Evolutionary conservation across 2,888 invertebrate genomes (phyloP), one percentile per base, ranked within the genome.

Genomic region (Monopis laevigella): DNA sequence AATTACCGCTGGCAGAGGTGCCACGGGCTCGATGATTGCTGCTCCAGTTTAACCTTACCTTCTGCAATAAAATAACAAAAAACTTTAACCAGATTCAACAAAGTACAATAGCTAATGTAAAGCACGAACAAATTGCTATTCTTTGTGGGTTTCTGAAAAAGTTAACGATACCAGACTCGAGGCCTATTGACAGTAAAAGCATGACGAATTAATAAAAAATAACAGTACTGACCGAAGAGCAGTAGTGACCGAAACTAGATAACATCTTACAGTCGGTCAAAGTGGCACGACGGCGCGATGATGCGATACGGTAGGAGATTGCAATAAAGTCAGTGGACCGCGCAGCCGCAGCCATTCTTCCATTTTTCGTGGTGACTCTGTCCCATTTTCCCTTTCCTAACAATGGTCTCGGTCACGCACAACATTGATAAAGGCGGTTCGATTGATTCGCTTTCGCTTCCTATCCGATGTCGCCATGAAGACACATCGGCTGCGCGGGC

Each of bases 361-460:
- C 60, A 66, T 67, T 73, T 73, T 67, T 63, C 61, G 61, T 57
- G 59, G 58, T 50, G 55, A 56, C 61, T 65, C 58, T 58, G 72
- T 67, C 71, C 75, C 52, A 68, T 74, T 77, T 73, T 72, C 68
- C 62, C 65, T 75, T 75, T 69, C 65, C 63, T 61, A 72, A 78
- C 74, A 73, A 73, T 71, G 66, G 74, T 71, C 67, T 68, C 70
- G 66, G 72, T 75, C 74, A 77, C 77, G 77, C 73, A 65, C 60
- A 59, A 56, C 56, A 54, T 64, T 63, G 61, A 67, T 69, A 67
- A 63, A 65, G 64, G 59, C 49, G 49, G 53, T 18, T 28, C 71
- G 62, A 75, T 74, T 69, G 72, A 72, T 73, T 70, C 77, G 80
- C 80, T 80, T 80, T 80, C 78, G 74, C 68, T 71, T 72, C 71